These are phyloP conservation scores for Aphelenchoides besseyi DNA, from an alignment of 1,140 invertebrate genomes.

Conservation along the genomic window DNA sequence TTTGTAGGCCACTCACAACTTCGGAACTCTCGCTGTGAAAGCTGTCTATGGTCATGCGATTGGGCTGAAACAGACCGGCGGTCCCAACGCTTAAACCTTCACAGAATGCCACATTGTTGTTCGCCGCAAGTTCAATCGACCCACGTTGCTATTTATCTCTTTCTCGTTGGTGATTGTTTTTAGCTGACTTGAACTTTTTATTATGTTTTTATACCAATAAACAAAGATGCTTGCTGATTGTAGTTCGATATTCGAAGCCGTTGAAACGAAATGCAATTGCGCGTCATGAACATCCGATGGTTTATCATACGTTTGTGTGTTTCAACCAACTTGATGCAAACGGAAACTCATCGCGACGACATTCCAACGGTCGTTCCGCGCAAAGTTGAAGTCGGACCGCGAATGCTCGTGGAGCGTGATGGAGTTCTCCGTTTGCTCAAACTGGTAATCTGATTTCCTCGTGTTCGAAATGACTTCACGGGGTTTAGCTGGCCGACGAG, in stretches of 20 bases:
- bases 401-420: conserved; percentile 49
- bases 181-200: not conserved
- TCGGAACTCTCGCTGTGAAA: not conserved
- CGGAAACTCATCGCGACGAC: not conserved
- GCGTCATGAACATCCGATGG: not conserved
- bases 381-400: conserved; percentile 3
- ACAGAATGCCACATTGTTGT: not conserved
- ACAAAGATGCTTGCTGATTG: not conserved
- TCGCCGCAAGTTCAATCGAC: not conserved
- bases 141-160: not conserved
- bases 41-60: not conserved
- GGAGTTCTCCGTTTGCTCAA: conserved; percentile 55
- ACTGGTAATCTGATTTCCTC: conserved; percentile 34
- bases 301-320: not conserved
- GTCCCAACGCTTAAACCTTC: not conserved
- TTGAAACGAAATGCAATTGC: not conserved
- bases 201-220: not conserved
- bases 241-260: not conserved
- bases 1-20: conserved; percentile 4
- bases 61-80: not conserved
- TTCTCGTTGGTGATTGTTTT: not conserved
- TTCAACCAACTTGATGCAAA: not conserved
- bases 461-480: not conserved
- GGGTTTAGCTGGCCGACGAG: conserved; percentile 49
- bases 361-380: not conserved